Evolutionary conservation across 2,113 vertebrate species (phyloP).

Genomic region (Protobothrops flavoviridis): DNA sequence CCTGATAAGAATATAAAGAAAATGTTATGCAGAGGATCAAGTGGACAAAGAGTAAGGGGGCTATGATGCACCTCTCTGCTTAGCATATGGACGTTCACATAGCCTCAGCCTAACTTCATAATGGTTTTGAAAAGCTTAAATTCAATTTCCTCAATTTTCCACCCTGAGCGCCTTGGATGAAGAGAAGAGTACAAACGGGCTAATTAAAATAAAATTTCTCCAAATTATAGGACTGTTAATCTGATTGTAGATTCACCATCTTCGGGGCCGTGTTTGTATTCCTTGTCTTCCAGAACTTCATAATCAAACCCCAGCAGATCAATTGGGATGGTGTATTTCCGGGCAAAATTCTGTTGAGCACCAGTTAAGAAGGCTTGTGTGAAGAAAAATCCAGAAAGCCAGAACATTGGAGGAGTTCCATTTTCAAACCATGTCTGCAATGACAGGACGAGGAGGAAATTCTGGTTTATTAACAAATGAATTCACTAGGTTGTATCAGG

Average conservation of each 20-base stretch:
- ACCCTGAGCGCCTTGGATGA: not conserved
- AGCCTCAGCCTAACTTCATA: not conserved
- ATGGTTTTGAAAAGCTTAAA: not conserved
- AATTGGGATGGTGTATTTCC: slow-evolving; percentile 84
- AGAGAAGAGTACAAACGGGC: not conserved
- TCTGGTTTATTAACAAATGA: not conserved
- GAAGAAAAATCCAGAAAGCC: slow-evolving; percentile 93
- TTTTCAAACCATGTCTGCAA: slow-evolving; percentile 81
- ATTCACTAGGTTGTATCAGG: not conserved
- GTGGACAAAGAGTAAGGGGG: not conserved
- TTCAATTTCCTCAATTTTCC: not conserved
- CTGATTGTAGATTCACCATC: slow-evolving; percentile 76
- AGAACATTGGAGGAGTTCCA: slow-evolving; percentile 80
- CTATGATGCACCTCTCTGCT: not conserved
- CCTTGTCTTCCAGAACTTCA: slow-evolving; percentile 82
- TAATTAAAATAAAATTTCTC: not conserved
- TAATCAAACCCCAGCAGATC: slow-evolving; percentile 88
- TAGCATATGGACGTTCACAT: not conserved
- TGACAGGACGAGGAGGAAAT: not conserved
- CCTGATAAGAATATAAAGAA: not conserved
- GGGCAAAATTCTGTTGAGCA: slow-evolving; percentile 87
- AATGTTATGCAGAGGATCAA: not conserved
- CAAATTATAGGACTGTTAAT: not conserved
- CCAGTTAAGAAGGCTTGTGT: slow-evolving; percentile 90
- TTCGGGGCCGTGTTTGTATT: slow-evolving; percentile 73